Conservation (phyloP, 1,140 invertebrate genomes). For the Drosophila persimilis region DNA sequence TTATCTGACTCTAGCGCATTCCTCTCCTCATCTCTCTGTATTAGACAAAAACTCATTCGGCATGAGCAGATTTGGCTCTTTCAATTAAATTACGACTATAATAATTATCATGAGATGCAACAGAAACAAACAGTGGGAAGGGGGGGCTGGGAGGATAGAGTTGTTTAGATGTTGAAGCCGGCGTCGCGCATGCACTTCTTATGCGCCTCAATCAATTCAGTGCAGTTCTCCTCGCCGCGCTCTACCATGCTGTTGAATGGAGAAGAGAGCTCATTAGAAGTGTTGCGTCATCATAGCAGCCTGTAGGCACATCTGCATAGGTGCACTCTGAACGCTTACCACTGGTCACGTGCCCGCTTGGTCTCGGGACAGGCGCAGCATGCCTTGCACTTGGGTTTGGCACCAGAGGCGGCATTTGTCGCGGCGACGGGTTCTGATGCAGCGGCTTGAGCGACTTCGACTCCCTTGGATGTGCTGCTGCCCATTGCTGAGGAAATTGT, state of each 20-base stretch:
- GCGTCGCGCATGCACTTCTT: slow-evolving; percentile 97
- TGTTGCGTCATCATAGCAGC: slow-evolving; percentile 47
- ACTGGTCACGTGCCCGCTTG: slow-evolving; percentile 94
- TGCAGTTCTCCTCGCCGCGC: slow-evolving; percentile 96
- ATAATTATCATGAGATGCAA: slow-evolving; percentile 73
- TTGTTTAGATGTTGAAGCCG: slow-evolving; percentile 91
- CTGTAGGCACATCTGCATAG: neutral
- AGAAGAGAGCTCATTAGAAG: neutral
- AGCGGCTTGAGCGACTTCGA: slow-evolving; percentile 67
- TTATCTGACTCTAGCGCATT: slow-evolving; percentile 42
- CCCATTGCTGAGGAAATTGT: slow-evolving; percentile 44
- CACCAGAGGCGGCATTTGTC: slow-evolving; percentile 69
- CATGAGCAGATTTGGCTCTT: slow-evolving; percentile 32
- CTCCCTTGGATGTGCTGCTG: slow-evolving; percentile 70
- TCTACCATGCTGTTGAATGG: slow-evolving; percentile 91
- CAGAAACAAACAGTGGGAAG: slow-evolving; percentile 49
- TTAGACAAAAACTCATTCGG: slow-evolving; percentile 9
- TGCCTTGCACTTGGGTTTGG: slow-evolving; percentile 92
- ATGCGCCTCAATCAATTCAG: slow-evolving; percentile 96
- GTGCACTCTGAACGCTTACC: slow-evolving; percentile 85
- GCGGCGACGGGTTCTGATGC: slow-evolving; percentile 42
- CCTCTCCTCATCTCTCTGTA: neutral
- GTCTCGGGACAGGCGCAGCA: slow-evolving; percentile 99
- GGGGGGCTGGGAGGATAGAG: neutral
- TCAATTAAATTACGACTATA: slow-evolving; percentile 69